Evolutionary conservation across 2,113 vertebrate genomes (phyloP).

Genomic region (Murina feae): DNA sequence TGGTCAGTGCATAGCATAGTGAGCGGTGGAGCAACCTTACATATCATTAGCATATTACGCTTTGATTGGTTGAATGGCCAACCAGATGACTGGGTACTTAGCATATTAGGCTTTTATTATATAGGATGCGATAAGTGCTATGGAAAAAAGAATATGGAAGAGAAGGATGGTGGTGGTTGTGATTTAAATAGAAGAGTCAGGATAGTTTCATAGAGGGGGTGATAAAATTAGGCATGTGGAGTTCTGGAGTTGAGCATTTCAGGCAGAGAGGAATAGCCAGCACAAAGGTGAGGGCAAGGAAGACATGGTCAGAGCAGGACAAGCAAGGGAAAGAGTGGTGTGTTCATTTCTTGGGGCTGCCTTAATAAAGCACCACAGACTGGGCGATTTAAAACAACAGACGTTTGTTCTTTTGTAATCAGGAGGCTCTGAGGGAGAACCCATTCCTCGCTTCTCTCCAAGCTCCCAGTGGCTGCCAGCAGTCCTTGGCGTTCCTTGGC

Average conservation of each 20-base stretch:
- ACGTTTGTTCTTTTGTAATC: background rate
- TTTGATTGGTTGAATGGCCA: no score
- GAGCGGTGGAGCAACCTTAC: no score
- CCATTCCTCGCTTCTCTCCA: background rate
- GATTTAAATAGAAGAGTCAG: background rate
- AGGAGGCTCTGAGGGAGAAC: background rate
- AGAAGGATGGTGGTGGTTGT: background rate
- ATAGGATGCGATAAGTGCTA: background rate
- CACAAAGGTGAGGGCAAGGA: background rate
- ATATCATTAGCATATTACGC: no score
- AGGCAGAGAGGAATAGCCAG: background rate
- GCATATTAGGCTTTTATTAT: no score
- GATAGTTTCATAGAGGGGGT: background rate
- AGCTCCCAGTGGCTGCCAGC: background rate
- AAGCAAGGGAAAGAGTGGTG: background rate
- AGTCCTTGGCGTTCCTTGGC: background rate
- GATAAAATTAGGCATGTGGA: background rate
- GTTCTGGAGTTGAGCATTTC: background rate
- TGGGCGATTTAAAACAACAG: background rate
- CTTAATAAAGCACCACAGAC: background rate
- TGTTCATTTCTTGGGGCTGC: background rate
- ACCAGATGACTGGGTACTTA: no score
- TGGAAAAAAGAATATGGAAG: background rate
- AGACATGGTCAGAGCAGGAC: background rate
- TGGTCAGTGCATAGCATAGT: no score